A percentile compares a stretch with the other conserved stretches of the same genome.
These are phyloP conservation scores for Ostrea edulis DNA, from an alignment of 1,140 invertebrate genomes.

Conservation along the genomic window DNA sequence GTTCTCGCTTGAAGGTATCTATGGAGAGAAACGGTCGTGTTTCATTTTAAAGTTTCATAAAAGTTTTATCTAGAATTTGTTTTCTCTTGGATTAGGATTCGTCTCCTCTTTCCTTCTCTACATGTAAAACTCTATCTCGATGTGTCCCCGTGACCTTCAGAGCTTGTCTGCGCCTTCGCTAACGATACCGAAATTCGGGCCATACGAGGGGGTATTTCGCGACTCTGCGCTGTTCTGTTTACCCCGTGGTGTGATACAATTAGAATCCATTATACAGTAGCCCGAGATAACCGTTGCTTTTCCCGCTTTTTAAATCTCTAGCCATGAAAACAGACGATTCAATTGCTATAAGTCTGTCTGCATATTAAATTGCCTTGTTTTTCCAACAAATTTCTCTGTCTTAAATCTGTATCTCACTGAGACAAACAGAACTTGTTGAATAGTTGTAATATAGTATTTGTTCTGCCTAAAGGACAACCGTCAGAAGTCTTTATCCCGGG, in stretches of 20 bases:
- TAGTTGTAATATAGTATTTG: slow-evolving; percentile 54
- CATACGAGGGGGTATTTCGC: slow-evolving; percentile 35
- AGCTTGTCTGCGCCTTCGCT: slow-evolving; percentile 11
- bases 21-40: slow-evolving; percentile 32
- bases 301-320: slow-evolving; percentile 38
- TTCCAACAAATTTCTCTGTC: slow-evolving; percentile 29
- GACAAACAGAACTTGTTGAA: slow-evolving; percentile 47
- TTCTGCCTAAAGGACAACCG: slow-evolving; percentile 46
- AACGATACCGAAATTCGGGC: slow-evolving; percentile 37
- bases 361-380: slow-evolving; percentile 43
- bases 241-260: slow-evolving; percentile 41
- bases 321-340: slow-evolving; percentile 49
- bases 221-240: slow-evolving; percentile 33
- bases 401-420: slow-evolving; percentile 34
- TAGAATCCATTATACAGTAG: slow-evolving; percentile 3
- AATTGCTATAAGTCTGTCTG: slow-evolving; percentile 53
- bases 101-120: slow-evolving; percentile 23
- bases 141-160: slow-evolving; percentile 25
- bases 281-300: slow-evolving; percentile 30
- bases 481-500: slow-evolving; percentile 57
- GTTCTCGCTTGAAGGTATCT: slow-evolving; percentile 33
- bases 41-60: slow-evolving; percentile 34
- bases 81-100: slow-evolving; percentile 33
- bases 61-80: slow-evolving; percentile 38
- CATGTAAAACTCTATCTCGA: slow-evolving; percentile 34